phyloP scores from a whole-genome alignment of 2,888 invertebrate genomes.

The Parascotia fuliginaria region DNA sequence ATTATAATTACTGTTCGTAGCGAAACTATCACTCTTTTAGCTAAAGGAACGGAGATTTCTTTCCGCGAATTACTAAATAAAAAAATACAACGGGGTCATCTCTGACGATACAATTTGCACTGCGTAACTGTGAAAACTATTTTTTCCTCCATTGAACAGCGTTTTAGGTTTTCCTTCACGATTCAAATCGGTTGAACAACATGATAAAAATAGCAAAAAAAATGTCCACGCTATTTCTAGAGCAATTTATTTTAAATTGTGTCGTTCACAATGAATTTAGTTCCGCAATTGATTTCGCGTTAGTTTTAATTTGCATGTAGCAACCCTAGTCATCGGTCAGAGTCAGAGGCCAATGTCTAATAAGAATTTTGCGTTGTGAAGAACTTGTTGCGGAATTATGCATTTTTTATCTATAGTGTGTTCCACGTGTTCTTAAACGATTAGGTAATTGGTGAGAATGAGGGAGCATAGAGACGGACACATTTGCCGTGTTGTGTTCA shows the following conservation, averaged over 20 bases:
- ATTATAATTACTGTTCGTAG: neutral
- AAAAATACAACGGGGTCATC: neutral
- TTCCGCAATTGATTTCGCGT: constrained; percentile 7
- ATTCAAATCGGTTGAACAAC: neutral
- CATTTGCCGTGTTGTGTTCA: neutral
- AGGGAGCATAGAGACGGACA: neutral
- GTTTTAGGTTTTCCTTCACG: neutral
- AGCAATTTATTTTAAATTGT: neutral
- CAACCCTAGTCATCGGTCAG: constrained; percentile 38
- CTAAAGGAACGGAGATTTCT: neutral
- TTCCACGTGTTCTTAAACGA: constrained; percentile 21
- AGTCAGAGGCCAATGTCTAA: constrained; percentile 49
- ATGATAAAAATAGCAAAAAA: neutral
- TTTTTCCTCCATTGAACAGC: neutral
- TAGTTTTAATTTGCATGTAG: constrained; percentile 25
- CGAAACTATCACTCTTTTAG: too few relatives aligned
- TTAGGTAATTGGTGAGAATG: constrained; percentile 25
- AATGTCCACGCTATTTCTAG: neutral
- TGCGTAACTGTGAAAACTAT: neutral
- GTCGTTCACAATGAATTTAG: neutral
- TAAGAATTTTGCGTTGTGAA: constrained; percentile 20
- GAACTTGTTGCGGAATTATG: constrained; percentile 16
- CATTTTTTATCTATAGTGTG: constrained; percentile 17
- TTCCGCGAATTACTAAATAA: neutral
- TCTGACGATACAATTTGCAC: neutral